phyloP scores from a whole-genome alignment of 37 sponge, comb jelly and placozoan species.

The Spongia lamella region DNA sequence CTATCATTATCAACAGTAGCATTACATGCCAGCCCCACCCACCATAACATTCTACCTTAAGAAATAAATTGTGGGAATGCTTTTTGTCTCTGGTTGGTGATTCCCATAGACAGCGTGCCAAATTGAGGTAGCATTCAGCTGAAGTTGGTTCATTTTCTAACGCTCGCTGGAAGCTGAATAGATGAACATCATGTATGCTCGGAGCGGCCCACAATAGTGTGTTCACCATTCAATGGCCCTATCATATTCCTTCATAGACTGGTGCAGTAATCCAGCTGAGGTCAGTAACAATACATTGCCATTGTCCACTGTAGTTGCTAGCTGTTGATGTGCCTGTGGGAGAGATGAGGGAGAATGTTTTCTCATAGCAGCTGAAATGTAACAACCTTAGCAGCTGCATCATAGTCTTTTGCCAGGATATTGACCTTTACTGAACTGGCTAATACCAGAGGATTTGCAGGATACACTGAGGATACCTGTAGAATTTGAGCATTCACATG shows the following conservation, averaged over 20 bases:
- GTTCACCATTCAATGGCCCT: conserved; percentile 2
- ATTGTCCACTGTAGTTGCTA: not conserved
- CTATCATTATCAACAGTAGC: conserved; percentile 7
- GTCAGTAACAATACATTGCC: not conserved
- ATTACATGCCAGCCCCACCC: not conserved
- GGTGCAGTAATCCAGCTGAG: conserved; percentile 16
- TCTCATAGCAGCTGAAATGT: no score
- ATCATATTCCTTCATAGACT: conserved; percentile 15
- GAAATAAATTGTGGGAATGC: conserved; percentile 18
- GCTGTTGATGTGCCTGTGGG: no score
- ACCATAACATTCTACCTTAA: conserved; percentile 17
- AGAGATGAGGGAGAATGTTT: no score
- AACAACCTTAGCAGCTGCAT: no score
- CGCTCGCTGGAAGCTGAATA: conserved; percentile 8
- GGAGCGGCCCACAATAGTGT: not conserved
- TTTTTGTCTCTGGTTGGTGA: conserved; percentile 1
- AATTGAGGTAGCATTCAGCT: conserved; percentile 17
- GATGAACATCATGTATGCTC: not conserved
- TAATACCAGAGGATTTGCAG: no score
- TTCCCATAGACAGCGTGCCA: conserved; percentile 38
- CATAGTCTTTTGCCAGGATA: no score
- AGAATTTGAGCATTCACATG: no score
- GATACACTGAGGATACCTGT: no score
- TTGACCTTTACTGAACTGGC: no score
- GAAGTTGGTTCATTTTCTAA: conserved; percentile 14